phyloP scores from a whole-genome alignment of 2,113 vertebrate genomes.

The Pipra filicauda region DNA sequence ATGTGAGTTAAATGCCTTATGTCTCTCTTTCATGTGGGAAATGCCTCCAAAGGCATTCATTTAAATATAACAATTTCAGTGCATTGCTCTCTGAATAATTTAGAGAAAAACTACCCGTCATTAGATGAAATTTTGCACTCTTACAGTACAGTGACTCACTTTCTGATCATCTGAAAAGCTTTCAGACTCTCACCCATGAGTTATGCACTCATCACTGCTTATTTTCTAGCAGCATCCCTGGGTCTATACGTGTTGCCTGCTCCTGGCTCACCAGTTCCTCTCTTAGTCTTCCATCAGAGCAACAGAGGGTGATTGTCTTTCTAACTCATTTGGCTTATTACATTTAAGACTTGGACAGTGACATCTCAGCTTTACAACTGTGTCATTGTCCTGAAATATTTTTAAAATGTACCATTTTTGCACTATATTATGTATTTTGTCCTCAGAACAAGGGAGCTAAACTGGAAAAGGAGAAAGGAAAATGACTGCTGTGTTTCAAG shows the following conservation, averaged over 20 bases:
- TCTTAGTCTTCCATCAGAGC: neutral
- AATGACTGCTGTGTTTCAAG: neutral
- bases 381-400: neutral
- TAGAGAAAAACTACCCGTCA: neutral
- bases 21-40: neutral
- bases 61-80: neutral
- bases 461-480: neutral
- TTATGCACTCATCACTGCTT: neutral
- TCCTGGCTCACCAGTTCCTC: neutral
- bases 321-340: neutral
- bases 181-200: neutral
- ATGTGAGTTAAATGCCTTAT: neutral
- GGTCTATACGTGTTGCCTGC: rapidly evolving
- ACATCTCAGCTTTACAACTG: neutral
- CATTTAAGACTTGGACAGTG: neutral
- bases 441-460: neutral
- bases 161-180: neutral
- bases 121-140: neutral
- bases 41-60: neutral
- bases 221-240: neutral
- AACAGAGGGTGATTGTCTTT: neutral
- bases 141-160: neutral
- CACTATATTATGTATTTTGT: neutral
- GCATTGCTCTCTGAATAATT: neutral
- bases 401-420: neutral